These are phyloP conservation scores for Orchestes rusci DNA, from an alignment of 2,888 invertebrate genomes.

Conservation along the genomic window DNA sequence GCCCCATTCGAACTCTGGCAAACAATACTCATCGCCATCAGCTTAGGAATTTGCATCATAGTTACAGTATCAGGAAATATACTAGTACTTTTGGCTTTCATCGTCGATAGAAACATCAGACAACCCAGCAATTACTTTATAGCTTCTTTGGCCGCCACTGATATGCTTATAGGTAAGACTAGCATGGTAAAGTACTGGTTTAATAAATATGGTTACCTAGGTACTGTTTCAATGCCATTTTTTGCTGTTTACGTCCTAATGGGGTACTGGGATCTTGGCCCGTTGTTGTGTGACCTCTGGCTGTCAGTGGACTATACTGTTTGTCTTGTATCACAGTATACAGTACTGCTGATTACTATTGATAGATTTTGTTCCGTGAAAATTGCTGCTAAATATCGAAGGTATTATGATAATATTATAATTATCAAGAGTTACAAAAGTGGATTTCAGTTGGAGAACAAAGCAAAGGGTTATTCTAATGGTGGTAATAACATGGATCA, in stretches of 20 bases:
- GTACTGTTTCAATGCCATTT: conserved; percentile 97
- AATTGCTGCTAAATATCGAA: conserved; percentile 93
- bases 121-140: conserved; percentile 99
- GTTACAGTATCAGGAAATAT: conserved; percentile 94
- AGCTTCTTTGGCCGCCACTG: conserved; percentile 94
- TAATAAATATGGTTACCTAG: conserved; percentile 45
- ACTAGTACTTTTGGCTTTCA: conserved; percentile 88
- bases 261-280: conserved; percentile 96
- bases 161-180: conserved; percentile 83
- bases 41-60: conserved; percentile 80
- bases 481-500: conserved; percentile 95
- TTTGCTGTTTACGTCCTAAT: conserved; percentile 95
- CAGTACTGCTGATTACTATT: conserved; percentile 95
- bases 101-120: conserved; percentile 85
- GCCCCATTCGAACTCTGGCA: conserved; percentile 88
- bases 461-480: conserved; percentile 89
- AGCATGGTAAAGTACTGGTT: too few species aligned
- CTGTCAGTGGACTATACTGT: conserved; percentile 98
- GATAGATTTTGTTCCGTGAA: conserved; percentile 98
- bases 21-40: conserved; percentile 80
- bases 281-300: conserved; percentile 95
- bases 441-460: conserved; percentile 76
- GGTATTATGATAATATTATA: conserved; percentile 7
- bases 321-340: conserved; percentile 97
- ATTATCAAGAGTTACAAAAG: not conserved